Conservation (phyloP, 2,888 invertebrate species). For the Lutraria lutraria region DNA sequence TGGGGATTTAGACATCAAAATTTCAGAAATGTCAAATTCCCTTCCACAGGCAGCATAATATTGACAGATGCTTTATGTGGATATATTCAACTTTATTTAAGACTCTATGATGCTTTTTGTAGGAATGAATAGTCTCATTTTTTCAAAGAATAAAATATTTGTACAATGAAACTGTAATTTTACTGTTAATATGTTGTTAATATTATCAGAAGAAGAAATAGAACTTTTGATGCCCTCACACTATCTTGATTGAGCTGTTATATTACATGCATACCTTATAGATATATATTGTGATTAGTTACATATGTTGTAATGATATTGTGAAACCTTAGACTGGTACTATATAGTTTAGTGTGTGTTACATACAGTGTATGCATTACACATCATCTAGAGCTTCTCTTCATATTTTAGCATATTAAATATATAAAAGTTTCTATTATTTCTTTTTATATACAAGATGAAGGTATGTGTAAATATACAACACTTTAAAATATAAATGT, state of each 20-base stretch:
- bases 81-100: too few species aligned
- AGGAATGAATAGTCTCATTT: too few species aligned
- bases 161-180: too few species aligned
- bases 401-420: conserved; percentile 16
- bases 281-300: background rate
- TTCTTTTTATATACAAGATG: background rate
- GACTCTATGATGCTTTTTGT: too few species aligned
- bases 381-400: background rate
- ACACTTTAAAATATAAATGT: background rate
- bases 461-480: background rate
- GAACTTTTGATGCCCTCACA: too few species aligned
- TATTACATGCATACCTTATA: background rate
- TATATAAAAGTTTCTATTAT: background rate
- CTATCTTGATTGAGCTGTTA: background rate
- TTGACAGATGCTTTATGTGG: too few species aligned
- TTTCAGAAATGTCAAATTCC: too few species aligned
- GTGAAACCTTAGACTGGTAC: background rate
- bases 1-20: too few species aligned
- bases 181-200: too few species aligned
- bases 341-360: background rate
- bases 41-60: too few species aligned
- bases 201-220: too few species aligned
- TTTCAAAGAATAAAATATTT: too few species aligned
- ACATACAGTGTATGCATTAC: background rate
- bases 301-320: background rate